phyloP scores from a whole-genome alignment of 2,113 vertebrate species.

The Gobio gobio region DNA sequence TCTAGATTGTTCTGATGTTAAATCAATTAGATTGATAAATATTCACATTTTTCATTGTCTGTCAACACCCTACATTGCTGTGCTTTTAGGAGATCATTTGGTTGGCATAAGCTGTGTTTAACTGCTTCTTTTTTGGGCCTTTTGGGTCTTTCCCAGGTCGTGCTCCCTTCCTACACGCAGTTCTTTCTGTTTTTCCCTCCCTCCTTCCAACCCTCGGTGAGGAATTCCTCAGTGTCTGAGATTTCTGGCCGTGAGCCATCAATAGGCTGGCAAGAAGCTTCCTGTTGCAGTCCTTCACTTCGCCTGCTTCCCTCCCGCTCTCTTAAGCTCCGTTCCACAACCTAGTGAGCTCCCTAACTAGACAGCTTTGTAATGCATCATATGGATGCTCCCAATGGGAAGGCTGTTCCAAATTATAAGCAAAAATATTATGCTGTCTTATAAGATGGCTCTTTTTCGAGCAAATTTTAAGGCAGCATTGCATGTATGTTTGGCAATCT shows the following conservation, averaged over 20 bases:
- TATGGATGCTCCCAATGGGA: not conserved
- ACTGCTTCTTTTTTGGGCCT: not conserved
- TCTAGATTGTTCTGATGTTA: not conserved
- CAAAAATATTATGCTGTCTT: not conserved
- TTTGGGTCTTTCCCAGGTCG: slow-evolving; percentile 34
- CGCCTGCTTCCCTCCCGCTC: slow-evolving; percentile 53
- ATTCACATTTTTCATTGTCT: not conserved
- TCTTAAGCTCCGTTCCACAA: slow-evolving; percentile 6
- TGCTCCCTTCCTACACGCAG: slow-evolving; percentile 35
- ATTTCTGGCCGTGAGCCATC: slow-evolving; percentile 73
- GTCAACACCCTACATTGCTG: not conserved
- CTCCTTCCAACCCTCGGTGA: slow-evolving; percentile 66
- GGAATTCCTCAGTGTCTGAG: slow-evolving; percentile 78
- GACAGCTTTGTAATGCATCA: not conserved
- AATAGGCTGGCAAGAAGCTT: slow-evolving; percentile 72
- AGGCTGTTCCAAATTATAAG: not conserved
- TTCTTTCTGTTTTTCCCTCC: slow-evolving; percentile 12
- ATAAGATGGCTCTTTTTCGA: not conserved
- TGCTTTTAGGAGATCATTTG: not conserved
- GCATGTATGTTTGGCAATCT: not conserved
- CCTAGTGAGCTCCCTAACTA: not conserved
- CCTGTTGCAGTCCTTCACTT: slow-evolving; percentile 61
- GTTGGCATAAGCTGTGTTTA: not conserved
- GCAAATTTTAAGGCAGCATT: not conserved
- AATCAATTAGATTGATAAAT: not conserved